These are phyloP conservation scores for Creontiades dilutus DNA, from an alignment of 2,888 invertebrate species.

Conservation along the genomic window DNA sequence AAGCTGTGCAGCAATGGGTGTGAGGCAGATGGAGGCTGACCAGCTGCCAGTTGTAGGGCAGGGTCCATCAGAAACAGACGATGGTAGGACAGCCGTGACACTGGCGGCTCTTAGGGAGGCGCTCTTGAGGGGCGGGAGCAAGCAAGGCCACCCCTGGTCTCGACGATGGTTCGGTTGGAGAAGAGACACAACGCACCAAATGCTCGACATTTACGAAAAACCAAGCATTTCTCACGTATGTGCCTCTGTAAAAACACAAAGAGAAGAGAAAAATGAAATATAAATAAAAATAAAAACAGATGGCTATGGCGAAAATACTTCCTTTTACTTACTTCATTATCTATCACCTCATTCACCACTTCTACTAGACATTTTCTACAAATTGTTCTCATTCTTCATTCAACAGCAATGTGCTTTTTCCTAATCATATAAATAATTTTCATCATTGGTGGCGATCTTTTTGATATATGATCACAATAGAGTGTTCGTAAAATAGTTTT, in stretches of 20 bases:
- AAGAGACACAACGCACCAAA: constrained; percentile 75
- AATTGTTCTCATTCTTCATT: not conserved
- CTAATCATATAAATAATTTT: too few species aligned
- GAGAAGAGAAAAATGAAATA: constrained; percentile 69
- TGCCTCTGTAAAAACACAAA: constrained; percentile 76
- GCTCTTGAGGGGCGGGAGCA: constrained; percentile 55
- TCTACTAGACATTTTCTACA: not conserved
- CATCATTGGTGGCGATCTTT: too few species aligned
- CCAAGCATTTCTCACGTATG: constrained; percentile 75
- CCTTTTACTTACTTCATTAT: not conserved
- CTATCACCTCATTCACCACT: not conserved
- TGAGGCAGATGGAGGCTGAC: constrained; percentile 25
- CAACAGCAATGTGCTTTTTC: not conserved
- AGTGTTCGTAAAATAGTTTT: too few species aligned
- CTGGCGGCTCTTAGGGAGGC: not conserved
- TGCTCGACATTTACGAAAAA: constrained; percentile 72
- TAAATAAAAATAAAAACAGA: constrained; percentile 66
- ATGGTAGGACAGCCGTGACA: not conserved
- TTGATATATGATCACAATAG: too few species aligned
- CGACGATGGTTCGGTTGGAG: constrained; percentile 40
- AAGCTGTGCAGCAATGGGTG: not conserved
- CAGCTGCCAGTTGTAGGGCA: not conserved
- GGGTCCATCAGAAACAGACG: not conserved
- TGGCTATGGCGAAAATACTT: not conserved
- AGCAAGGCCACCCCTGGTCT: constrained; percentile 48